These are phyloP conservation scores for Calliopum simillimum DNA, from an alignment of 2,888 invertebrate species.

Conservation along the genomic window DNA sequence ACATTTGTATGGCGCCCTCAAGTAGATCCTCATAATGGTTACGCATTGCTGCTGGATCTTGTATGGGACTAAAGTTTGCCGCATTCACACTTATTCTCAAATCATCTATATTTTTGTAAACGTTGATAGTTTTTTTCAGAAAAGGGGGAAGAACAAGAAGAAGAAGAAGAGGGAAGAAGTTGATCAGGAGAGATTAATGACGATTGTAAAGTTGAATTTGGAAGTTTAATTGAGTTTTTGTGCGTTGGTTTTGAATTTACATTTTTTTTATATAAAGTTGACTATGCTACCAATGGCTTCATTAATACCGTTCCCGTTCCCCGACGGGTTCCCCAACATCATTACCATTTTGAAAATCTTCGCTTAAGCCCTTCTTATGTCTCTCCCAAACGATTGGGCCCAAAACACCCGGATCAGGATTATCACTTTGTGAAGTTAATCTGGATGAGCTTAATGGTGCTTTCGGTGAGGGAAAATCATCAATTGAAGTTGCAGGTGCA, in stretches of 20 bases:
- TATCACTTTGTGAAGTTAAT: constrained; percentile 77
- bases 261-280: constrained; percentile 11
- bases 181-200: constrained; percentile 11
- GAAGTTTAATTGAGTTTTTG: constrained; percentile 40
- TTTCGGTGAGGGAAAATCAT: constrained; percentile 60
- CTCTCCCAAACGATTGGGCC: constrained; percentile 88
- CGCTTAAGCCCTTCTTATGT: constrained; percentile 75
- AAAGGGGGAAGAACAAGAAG: constrained; percentile 29
- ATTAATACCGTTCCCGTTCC: constrained; percentile 54
- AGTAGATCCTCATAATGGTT: constrained; percentile 66
- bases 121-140: constrained; percentile 23
- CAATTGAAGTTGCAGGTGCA: constrained; percentile 55
- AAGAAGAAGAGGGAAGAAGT: constrained; percentile 34
- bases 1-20: constrained; percentile 67
- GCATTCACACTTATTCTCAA: background rate
- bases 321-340: constrained; percentile 35
- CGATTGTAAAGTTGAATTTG: constrained; percentile 32
- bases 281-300: background rate
- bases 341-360: constrained; percentile 48
- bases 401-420: constrained; percentile 84
- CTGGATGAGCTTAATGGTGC: constrained; percentile 54
- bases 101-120: constrained; percentile 24
- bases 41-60: constrained; percentile 64
- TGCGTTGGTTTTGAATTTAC: constrained; percentile 33
- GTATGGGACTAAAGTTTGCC: constrained; percentile 54